phyloP scores from a whole-genome alignment of 2,888 invertebrate species.

The Actias luna region DNA sequence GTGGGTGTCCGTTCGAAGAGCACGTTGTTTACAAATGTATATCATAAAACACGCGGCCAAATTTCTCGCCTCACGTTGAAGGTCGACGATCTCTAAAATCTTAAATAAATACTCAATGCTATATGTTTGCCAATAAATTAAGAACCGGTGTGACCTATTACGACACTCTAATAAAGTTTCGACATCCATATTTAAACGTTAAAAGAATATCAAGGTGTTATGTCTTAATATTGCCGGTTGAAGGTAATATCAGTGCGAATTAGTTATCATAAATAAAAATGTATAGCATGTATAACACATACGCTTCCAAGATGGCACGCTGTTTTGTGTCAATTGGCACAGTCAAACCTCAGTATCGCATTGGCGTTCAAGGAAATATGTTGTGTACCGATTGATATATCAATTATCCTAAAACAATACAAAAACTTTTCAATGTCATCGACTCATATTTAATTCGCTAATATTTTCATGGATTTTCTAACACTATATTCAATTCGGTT shows the following conservation, averaged over 20 bases:
- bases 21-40: neutral
- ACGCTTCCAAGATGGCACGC: too few relatives aligned
- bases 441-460: too few relatives aligned
- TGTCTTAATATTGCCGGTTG: neutral
- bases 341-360: too few relatives aligned
- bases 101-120: neutral
- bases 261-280: neutral
- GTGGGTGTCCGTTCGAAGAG: too few relatives aligned
- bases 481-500: too few relatives aligned
- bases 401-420: too few relatives aligned
- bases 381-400: too few relatives aligned
- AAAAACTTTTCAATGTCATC: too few relatives aligned
- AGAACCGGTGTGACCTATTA: neutral
- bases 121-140: neutral
- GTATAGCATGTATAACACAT: too few relatives aligned
- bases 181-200: neutral
- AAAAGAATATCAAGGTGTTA: constrained; percentile 1
- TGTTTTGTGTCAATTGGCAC: too few relatives aligned
- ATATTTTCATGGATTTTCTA: too few relatives aligned
- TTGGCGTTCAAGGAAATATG: too few relatives aligned
- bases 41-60: neutral
- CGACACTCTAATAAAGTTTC: neutral
- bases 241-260: neutral
- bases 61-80: neutral
- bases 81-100: neutral